phyloP scores from a whole-genome alignment of 2,113 vertebrate species.

The Dolichotis patagonum region DNA sequence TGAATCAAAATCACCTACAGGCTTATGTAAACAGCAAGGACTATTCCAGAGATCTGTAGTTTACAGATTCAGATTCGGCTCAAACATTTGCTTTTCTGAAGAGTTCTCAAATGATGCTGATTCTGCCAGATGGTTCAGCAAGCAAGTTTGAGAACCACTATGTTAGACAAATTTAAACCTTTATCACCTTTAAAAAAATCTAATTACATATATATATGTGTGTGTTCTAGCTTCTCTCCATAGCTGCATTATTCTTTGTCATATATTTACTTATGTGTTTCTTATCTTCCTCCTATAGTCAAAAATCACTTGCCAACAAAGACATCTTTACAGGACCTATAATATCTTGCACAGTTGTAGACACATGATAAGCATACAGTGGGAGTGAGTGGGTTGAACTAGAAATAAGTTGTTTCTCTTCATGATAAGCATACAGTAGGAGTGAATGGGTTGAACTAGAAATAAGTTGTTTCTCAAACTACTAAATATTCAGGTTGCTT shows the following conservation, averaged over 20 bases:
- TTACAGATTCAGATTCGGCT: not conserved
- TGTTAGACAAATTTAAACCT: not conserved
- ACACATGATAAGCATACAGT: not conserved
- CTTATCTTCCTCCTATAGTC: conserved; percentile 12
- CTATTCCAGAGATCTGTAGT: not conserved
- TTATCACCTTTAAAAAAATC: not conserved
- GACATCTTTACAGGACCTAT: not conserved
- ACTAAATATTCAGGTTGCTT: not conserved
- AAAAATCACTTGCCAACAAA: not conserved
- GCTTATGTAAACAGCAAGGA: not conserved
- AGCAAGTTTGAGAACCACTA: not conserved
- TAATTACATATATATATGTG: not conserved
- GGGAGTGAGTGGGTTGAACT: not conserved
- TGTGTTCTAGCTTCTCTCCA: not conserved
- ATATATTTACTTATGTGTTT: not conserved
- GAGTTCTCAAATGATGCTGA: not conserved
- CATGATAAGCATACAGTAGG: not conserved
- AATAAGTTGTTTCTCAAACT: not conserved
- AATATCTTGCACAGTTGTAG: not conserved
- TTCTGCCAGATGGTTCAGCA: not conserved
- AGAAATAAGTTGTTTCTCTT: not conserved
- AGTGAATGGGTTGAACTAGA: not conserved
- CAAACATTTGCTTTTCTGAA: not conserved
- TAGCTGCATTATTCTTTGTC: not conserved
- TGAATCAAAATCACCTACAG: not conserved